These are phyloP conservation scores for Ophthalmolycus amberensis DNA, from an alignment of 2,113 vertebrate species.

Conservation along the genomic window DNA sequence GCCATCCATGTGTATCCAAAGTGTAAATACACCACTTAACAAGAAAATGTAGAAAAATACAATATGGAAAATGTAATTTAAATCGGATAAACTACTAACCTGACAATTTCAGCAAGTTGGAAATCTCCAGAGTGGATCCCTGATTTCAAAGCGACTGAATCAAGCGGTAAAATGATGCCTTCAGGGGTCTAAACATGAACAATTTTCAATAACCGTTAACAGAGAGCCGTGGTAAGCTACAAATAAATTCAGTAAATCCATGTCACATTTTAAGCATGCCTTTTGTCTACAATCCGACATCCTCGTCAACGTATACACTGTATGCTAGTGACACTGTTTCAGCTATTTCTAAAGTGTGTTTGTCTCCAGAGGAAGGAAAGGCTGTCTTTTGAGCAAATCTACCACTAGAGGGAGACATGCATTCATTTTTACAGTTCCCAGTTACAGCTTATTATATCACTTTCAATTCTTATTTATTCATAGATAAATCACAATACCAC, in stretches of 20 bases:
- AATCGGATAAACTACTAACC: slow-evolving; percentile 49
- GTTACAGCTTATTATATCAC: background rate
- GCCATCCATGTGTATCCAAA: background rate
- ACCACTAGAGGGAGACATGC: background rate
- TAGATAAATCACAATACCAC: slow-evolving; percentile 61
- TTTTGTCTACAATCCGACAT: background rate
- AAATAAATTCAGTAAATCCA: background rate
- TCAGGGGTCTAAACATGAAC: slow-evolving; percentile 76
- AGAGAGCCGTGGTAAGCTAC: background rate
- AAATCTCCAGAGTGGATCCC: slow-evolving; percentile 65
- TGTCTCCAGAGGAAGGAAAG: background rate
- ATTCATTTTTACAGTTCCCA: background rate
- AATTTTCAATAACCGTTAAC: slow-evolving; percentile 1
- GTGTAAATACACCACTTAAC: background rate
- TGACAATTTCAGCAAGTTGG: slow-evolving; percentile 70
- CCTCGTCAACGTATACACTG: background rate
- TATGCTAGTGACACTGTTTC: background rate
- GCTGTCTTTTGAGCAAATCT: background rate
- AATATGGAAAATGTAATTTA: background rate
- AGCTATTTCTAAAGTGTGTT: background rate
- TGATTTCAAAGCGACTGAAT: slow-evolving; percentile 37
- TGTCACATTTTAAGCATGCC: background rate
- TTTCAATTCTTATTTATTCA: background rate
- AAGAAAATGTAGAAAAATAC: background rate
- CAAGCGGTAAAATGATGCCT: slow-evolving; percentile 54